A percentile compares a stretch with the other conserved stretches of the same genome.
phyloP scores from a whole-genome alignment of 1,140 invertebrate species.

The Lepidurus apus region DNA sequence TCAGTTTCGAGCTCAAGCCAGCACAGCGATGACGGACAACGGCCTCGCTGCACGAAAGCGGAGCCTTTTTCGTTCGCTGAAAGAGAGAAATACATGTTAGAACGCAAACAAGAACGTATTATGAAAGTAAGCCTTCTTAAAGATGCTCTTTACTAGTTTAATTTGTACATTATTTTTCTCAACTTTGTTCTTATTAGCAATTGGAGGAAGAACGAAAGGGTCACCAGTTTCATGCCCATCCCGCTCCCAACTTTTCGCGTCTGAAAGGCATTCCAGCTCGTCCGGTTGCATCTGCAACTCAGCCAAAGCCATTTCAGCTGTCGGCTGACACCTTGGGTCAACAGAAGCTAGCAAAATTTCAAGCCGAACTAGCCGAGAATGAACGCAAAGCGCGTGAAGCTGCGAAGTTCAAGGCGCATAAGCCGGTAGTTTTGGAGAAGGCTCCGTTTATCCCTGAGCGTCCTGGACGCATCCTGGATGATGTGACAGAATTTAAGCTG shows the following conservation, averaged over 20 bases:
- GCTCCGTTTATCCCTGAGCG: not conserved
- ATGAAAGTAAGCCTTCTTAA: not conserved
- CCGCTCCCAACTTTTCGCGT: conserved; percentile 24
- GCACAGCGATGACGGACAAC: not conserved
- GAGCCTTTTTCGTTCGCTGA: conserved; percentile 23
- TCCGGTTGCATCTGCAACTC: not conserved
- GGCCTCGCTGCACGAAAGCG: not conserved
- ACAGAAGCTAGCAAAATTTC: not conserved
- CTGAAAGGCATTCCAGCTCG: not conserved
- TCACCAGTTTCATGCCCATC: conserved; percentile 24
- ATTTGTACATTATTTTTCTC: not conserved
- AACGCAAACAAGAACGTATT: conserved; percentile 21
- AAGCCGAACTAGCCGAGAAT: not conserved
- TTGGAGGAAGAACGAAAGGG: conserved; percentile 26
- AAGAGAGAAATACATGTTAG: conserved; percentile 9
- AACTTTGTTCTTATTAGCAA: not conserved
- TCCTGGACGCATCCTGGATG: not conserved
- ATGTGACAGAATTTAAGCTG: conserved; percentile 25
- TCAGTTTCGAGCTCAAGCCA: not conserved
- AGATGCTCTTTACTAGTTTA: not conserved
- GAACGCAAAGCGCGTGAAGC: conserved; percentile 7
- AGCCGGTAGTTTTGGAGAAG: not conserved
- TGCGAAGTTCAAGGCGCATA: not conserved
- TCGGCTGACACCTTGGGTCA: not conserved
- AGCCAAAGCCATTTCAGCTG: not conserved